phyloP scores from a whole-genome alignment of 2,797 vertebrate species.

The Mormyrus proboscirostris region DNA sequence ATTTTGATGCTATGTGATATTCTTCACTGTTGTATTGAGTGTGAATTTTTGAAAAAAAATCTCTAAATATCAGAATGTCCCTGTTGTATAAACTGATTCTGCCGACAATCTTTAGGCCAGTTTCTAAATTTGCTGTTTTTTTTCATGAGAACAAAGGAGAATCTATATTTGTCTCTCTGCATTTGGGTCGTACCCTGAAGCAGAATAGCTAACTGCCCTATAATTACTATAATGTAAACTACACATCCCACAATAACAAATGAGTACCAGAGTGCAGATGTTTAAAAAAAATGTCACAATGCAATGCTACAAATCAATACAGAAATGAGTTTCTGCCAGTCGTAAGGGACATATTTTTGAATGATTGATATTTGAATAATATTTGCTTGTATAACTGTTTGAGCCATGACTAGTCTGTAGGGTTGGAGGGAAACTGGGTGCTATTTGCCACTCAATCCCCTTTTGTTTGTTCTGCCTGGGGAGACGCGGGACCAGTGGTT shows the following conservation, averaged over 20 bases:
- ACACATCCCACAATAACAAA: neutral
- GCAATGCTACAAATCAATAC: neutral
- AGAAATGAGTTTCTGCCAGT: neutral
- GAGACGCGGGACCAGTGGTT: neutral
- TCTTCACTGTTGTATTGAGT: neutral
- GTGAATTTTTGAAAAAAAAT: neutral
- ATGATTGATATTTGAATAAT: neutral
- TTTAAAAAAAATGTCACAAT: neutral
- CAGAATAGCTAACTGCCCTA: neutral
- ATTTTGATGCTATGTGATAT: neutral
- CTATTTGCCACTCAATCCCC: neutral
- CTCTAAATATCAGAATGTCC: neutral
- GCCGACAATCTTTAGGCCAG: neutral
- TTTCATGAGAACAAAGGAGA: neutral
- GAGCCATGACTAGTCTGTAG: neutral
- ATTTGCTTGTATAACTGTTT: neutral
- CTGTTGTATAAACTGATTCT: neutral
- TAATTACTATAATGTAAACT: constrained; percentile 11
- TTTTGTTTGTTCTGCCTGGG: neutral
- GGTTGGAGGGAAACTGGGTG: neutral
- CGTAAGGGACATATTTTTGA: neutral
- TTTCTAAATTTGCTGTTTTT: neutral
- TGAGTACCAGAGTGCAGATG: neutral
- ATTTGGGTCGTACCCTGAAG: neutral
- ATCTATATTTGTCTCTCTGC: neutral